Evolutionary conservation across 2,888 invertebrate species (phyloP), one percentile per base, ranked within the genome.

Genomic region (Epinotia ramella): DNA sequence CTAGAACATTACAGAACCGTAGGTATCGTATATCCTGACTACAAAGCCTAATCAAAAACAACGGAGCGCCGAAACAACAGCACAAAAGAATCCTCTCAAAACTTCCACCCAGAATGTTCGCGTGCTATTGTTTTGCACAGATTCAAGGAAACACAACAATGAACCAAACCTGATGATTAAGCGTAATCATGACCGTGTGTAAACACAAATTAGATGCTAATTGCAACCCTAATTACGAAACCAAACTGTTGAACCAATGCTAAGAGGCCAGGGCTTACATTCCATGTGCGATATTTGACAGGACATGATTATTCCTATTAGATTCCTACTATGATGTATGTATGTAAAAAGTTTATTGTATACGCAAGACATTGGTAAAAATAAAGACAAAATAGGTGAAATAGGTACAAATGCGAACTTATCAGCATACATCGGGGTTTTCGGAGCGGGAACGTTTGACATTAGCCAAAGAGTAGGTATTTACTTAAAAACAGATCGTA

Each of bases 61-160:
- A 53, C n/a, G 49, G 33, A 13, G 11, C 16, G 13, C n/a, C 16
- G n/a, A 11, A 67, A n/a, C n/a, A 44, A 40, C 40, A n/a, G 60
- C n/a, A 73, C 60, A 66, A 56, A 65, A 59, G 46, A 65, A 59
- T 56, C 20, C 16, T 60, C 33, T n/a, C 40, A 73, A 67, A 73
- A 44, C 46, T 62, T 49, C 16, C 59, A 59, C 64, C 53, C 73
- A 60, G 62, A 70, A 65, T 64, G 28, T 64, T 65, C 20, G 64
- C 73, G 73, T 73, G 53, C 69, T 16, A 33, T 69, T 69, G 69
- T 69, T 59, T 53, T 46, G 24, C 46, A 66, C 62, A 33, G 59
- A 59, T 59, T 24, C 67, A 71, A 65, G 65, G 70, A 71, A 71
- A 77, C 68, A 20, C 69, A n/a, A 76, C 76, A 76, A 76, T 46